phyloP scores from a whole-genome alignment of 2,113 vertebrate species.

The Psittacula cyanocephala region DNA sequence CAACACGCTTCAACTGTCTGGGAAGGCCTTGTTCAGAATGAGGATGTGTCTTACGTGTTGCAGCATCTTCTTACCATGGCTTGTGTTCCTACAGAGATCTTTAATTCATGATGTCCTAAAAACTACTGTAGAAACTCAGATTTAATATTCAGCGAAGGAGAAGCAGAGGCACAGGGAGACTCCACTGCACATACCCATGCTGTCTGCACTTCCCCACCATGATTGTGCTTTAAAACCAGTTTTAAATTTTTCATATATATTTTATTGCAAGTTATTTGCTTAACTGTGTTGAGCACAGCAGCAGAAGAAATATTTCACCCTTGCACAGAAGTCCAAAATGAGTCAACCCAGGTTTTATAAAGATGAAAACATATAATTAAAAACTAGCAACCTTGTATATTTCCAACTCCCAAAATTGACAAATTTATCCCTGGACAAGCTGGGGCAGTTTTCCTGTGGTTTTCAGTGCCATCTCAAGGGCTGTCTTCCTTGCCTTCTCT shows the following conservation, averaged over 20 bases:
- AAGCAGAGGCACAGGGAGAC: not conserved
- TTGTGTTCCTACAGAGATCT: not conserved
- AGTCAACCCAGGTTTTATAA: not conserved
- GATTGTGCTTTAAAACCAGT: not conserved
- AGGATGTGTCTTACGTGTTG: not conserved
- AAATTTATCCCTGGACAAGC: not conserved
- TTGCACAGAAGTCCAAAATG: not conserved
- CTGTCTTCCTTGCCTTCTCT: not conserved
- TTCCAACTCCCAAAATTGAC: not conserved
- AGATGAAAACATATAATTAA: not conserved
- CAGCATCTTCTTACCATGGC: not conserved
- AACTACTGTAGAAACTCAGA: not conserved
- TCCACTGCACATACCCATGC: not conserved
- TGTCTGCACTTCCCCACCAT: not conserved
- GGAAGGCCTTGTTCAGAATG: not conserved
- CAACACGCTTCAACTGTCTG: not conserved
- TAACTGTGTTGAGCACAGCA: not conserved
- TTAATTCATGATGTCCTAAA: conserved; percentile 53
- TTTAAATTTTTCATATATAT: conserved; percentile 4
- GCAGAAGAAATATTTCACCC: not conserved
- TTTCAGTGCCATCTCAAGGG: not conserved
- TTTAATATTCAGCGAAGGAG: conserved; percentile 10
- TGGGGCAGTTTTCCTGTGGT: not conserved
- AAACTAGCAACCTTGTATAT: rapidly evolving
- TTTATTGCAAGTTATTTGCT: not conserved